Evolutionary conservation across 2,888 invertebrate genomes (phyloP).

Genomic region (Ashinkailepas kermadecensis): DNA sequence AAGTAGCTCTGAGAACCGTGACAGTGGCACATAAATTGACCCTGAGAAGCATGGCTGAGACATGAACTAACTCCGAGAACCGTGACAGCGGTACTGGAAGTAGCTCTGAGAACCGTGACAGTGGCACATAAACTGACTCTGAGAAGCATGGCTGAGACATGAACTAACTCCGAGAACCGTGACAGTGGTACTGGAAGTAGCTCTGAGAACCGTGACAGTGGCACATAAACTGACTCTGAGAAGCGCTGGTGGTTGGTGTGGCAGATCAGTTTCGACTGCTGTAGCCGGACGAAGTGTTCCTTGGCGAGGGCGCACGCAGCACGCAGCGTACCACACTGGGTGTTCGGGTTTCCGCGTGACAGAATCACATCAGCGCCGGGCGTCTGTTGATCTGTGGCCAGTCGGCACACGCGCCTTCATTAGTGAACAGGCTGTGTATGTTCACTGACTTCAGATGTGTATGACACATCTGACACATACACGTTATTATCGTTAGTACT

Average conservation of each 20-base stretch:
- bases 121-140: too few species aligned
- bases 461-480: background rate
- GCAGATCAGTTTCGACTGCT: background rate
- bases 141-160: too few species aligned
- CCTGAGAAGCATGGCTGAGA: too few species aligned
- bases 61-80: too few species aligned
- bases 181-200: too few species aligned
- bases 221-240: background rate
- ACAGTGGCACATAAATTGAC: too few species aligned
- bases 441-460: background rate
- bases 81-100: too few species aligned
- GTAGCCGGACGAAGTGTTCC: background rate
- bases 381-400: background rate
- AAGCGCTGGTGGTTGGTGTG: conserved; percentile 1
- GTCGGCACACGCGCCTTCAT: background rate
- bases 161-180: too few species aligned
- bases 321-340: background rate
- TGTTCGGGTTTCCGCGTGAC: background rate
- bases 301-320: background rate
- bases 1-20: too few species aligned
- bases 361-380: background rate
- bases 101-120: too few species aligned
- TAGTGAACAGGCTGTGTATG: background rate
- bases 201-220: too few species aligned
- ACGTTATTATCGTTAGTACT: background rate